Base-by-base conservation (phyloP, 2,113 vertebrate genomes). In the Vireo altiloquus region DNA sequence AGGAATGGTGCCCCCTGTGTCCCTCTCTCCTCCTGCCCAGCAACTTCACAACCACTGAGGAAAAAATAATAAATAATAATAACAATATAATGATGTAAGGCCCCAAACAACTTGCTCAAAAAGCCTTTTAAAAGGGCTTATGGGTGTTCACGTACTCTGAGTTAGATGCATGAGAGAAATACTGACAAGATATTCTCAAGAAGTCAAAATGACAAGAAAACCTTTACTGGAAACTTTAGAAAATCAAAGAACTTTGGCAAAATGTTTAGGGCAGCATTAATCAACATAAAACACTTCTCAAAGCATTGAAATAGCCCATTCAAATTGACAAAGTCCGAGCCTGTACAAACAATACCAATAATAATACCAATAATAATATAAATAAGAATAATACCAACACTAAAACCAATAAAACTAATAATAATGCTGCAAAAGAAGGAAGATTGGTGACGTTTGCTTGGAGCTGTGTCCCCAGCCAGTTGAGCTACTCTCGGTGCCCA, bases 1-100 rank as follows among this genome's bases (percentile, higher is more conserved):
- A n/a, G 53, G 46, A 40, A 68, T 2, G 2, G 11, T 1, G 9
- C 18, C 53, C 24, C 15, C 33, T 7, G 0, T 0, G 7, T 25
- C 46, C 39, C 24, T 47, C 69, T 59, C 59, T 74, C 44, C 60
- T 52, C 46, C 78, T 19, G 47, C 28, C 46, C 33, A n/a, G 37
- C 53, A 28, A 30, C 44, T 22, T 74, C 68, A 33, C 23, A 52
- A 20, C 28, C 46, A 25, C 16, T 24, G 60, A 57, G 50, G 65
- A 37, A 37, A 64, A 25, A 23, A 19, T 7, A 39, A 44, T 7
- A n/a, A 44, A 30, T 5, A 33, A 33, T 9, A 40, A 52, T 7
- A 27, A 25, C 46, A 28, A 37, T 39, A 39, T 28, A 61, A 28
- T 28, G 25, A 39, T 39, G 35, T 61, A 61, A 61, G 11, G 16